These are phyloP conservation scores for Thalassophryne amazonica DNA, from an alignment of 2,797 vertebrate species.

Conservation along the genomic window DNA sequence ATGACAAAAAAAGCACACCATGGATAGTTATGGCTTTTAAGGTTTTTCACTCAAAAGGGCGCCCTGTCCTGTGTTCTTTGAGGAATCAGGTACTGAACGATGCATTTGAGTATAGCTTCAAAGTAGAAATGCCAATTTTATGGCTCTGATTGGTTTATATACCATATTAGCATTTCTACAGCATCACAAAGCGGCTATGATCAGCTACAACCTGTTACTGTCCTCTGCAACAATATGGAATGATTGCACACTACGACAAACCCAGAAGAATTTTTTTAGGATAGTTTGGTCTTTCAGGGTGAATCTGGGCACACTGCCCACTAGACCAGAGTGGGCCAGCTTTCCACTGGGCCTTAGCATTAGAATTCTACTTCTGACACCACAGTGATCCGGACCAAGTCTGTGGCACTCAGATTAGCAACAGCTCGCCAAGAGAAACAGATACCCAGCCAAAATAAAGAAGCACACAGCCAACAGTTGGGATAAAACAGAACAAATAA, in stretches of 20 bases:
- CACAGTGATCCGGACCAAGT: slow-evolving; percentile 65
- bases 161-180: slow-evolving; percentile 53
- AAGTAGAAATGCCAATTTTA: slow-evolving; percentile 59
- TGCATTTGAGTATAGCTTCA: slow-evolving; percentile 70
- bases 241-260: slow-evolving; percentile 40
- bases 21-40: slow-evolving; percentile 71
- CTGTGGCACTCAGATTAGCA: slow-evolving; percentile 77
- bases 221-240: slow-evolving; percentile 53
- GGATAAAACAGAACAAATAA: slow-evolving; percentile 50
- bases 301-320: slow-evolving; percentile 59
- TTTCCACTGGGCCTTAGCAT: slow-evolving; percentile 66
- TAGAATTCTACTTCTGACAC: slow-evolving; percentile 73
- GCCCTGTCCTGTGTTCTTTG: slow-evolving; percentile 64
- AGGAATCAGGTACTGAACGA: slow-evolving; percentile 68
- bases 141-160: slow-evolving; percentile 63
- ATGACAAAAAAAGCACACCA: slow-evolving; percentile 61
- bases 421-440: slow-evolving; percentile 66
- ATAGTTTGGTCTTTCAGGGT: slow-evolving; percentile 51
- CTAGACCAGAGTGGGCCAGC: slow-evolving; percentile 61
- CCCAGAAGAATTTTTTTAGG: slow-evolving; percentile 30
- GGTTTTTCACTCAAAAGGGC: slow-evolving; percentile 65
- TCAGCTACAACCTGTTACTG: slow-evolving; percentile 54
- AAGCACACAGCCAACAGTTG: slow-evolving; percentile 55
- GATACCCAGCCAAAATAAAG: slow-evolving; percentile 68
- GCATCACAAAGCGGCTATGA: slow-evolving; percentile 37